These are phyloP conservation scores for Conistra vaccinii DNA, from an alignment of 2,888 invertebrate genomes.

Conservation along the genomic window DNA sequence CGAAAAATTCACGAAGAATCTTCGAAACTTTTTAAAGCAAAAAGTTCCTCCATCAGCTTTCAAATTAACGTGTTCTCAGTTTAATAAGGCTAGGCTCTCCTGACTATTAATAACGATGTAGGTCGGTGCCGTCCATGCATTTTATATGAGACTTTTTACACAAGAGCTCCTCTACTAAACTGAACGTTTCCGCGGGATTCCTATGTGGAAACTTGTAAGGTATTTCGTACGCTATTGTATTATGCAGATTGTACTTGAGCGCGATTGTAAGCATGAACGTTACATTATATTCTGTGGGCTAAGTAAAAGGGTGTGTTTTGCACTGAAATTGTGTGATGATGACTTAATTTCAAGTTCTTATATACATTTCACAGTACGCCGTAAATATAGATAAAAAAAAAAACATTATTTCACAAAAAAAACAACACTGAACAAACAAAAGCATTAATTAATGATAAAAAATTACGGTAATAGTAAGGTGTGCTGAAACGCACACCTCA, in stretches of 20 bases:
- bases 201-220: constrained; percentile 20
- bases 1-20: background rate
- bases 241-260: constrained; percentile 42
- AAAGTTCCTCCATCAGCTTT: constrained; percentile 27
- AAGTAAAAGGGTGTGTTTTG: constrained; percentile 3
- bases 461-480: background rate
- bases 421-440: background rate
- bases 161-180: constrained; percentile 31
- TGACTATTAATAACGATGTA: constrained; percentile 54
- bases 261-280: constrained; percentile 16
- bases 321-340: background rate
- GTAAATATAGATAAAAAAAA: background rate
- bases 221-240: constrained; percentile 27
- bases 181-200: constrained; percentile 42
- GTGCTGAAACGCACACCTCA: too few relatives aligned
- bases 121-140: constrained; percentile 56
- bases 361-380: too few relatives aligned
- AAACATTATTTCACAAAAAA: background rate
- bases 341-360: constrained; percentile 5
- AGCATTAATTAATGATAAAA: background rate
- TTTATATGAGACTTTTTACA: constrained; percentile 58
- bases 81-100: constrained; percentile 36
- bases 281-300: constrained; percentile 19
- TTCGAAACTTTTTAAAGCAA: constrained; percentile 22
- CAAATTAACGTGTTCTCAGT: constrained; percentile 52